Evolutionary conservation across 2,888 invertebrate genomes (phyloP).

Genomic region (Acronicta alni): DNA sequence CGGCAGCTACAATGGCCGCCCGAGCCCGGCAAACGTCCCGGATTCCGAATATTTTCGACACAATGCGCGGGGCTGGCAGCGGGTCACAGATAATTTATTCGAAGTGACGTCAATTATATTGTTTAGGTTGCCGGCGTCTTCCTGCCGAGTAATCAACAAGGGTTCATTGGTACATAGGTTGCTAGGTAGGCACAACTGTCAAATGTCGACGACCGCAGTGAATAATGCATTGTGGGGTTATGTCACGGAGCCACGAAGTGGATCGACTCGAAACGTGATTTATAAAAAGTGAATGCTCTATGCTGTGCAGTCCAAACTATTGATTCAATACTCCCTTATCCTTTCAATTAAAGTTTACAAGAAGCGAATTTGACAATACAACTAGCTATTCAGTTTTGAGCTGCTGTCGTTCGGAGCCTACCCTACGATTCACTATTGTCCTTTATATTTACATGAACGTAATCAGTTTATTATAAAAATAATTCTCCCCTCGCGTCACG

Average conservation of each 20-base stretch:
- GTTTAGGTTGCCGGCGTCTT: constrained; percentile 33
- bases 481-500: constrained; percentile 36
- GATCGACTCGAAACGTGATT: constrained; percentile 13
- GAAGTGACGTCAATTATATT: constrained; percentile 45
- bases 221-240: constrained; percentile 15
- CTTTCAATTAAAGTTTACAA: constrained; percentile 13
- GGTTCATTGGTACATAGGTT: neutral
- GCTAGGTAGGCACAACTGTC: constrained; percentile 4
- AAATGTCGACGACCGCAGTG: constrained; percentile 29
- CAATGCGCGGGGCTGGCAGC: constrained; percentile 21
- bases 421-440: constrained; percentile 8
- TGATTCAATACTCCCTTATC: constrained; percentile 17
- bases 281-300: constrained; percentile 15
- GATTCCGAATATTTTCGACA: constrained; percentile 30
- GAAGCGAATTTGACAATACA: constrained; percentile 20
- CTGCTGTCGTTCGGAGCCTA: neutral
- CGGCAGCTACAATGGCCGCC: constrained; percentile 8
- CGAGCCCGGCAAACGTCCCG: constrained; percentile 19
- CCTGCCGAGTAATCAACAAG: constrained; percentile 30
- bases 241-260: constrained; percentile 11
- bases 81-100: constrained; percentile 44
- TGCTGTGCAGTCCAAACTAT: constrained; percentile 7
- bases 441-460: constrained; percentile 32
- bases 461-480: constrained; percentile 46
- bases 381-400: constrained; percentile 4